Percentiles rank a stretch among this genome's conserved stretches.
Conservation (phyloP, 2,113 vertebrate species). For the Lasiurus borealis region DNA sequence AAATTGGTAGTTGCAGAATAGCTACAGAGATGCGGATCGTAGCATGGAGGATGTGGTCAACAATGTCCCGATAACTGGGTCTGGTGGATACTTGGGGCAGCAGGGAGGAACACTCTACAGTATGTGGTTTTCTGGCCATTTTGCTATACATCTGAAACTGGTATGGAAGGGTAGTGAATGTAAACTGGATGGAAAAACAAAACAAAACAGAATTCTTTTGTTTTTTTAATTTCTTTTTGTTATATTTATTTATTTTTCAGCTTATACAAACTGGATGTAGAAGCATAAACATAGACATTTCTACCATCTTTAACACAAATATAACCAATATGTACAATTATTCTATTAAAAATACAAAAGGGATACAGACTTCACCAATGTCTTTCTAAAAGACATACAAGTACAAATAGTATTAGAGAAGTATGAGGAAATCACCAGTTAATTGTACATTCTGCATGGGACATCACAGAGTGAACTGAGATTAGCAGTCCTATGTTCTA, state of each 20-base stretch:
- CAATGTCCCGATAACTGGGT: neutral
- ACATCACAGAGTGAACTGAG: constrained; percentile 97
- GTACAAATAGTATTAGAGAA: constrained; percentile 99
- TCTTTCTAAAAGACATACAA: constrained; percentile 99
- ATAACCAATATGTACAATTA: constrained; percentile 99
- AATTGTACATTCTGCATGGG: constrained; percentile 99
- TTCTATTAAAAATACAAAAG: constrained; percentile 99
- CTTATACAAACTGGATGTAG: constrained; percentile 99
- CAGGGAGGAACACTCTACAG: neutral
- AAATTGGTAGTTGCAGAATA: neutral
- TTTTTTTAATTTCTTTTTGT: constrained; percentile 74
- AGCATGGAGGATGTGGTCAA: neutral
- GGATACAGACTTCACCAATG: constrained; percentile 97
- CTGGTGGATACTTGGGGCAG: neutral
- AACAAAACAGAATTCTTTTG: neutral
- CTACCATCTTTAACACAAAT: constrained; percentile 99
- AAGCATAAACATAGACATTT: constrained; percentile 99
- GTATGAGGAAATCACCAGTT: constrained; percentile 98
- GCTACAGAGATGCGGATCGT: neutral
- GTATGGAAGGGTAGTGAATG: neutral
- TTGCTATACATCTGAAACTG: neutral
- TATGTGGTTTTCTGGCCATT: neutral
- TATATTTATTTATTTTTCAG: constrained; percentile 99
- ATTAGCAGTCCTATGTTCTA: constrained; percentile 99
- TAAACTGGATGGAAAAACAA: neutral